phyloP scores from a whole-genome alignment of 2,113 vertebrate species.

The Psittacus erithacus region DNA sequence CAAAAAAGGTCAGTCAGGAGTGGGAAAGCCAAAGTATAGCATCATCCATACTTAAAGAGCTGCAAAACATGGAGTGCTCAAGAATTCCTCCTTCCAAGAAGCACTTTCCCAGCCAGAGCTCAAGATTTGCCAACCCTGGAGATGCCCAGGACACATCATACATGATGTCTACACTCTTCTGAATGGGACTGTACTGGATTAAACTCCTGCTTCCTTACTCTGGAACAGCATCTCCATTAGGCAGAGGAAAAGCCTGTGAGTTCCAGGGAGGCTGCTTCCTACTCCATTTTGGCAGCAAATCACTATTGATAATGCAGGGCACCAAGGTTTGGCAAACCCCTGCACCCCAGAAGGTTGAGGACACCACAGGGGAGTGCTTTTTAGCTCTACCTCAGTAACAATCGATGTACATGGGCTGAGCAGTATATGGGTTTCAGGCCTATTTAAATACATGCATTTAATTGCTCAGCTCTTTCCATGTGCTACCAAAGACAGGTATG shows the following conservation, averaged over 20 bases:
- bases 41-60: neutral
- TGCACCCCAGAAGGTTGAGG: neutral
- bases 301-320: neutral
- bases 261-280: neutral
- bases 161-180: neutral
- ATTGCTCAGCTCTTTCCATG: neutral
- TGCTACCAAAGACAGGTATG: neutral
- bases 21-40: neutral
- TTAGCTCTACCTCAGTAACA: neutral
- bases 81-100: neutral
- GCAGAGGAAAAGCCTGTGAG: neutral
- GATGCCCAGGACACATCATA: neutral
- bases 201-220: neutral
- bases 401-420: neutral
- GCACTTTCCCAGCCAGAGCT: neutral
- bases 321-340: neutral
- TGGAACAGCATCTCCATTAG: neutral
- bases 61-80: neutral
- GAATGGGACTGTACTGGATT: fast-evolving
- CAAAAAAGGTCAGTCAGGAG: slow-evolving; percentile 38
- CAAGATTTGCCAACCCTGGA: neutral
- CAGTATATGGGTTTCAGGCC: neutral
- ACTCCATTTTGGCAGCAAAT: neutral
- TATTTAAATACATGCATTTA: neutral
- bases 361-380: neutral